Evolutionary conservation across 2,113 vertebrate species (phyloP).

Genomic region (Tachysurus fulvidraco): DNA sequence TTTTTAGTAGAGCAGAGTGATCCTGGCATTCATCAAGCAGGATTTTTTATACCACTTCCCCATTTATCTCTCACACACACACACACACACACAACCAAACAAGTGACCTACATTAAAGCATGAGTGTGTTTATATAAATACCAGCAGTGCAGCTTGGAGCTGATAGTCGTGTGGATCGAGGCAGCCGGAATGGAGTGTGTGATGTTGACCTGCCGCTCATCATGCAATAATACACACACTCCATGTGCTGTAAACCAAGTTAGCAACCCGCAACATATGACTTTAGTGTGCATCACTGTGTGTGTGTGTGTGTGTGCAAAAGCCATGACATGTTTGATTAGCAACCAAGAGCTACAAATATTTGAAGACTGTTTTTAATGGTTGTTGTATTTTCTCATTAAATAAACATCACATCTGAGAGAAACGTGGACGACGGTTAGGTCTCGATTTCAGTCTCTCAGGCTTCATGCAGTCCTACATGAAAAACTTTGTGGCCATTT

Average conservation of each 20-base stretch:
- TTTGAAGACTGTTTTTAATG: not conserved
- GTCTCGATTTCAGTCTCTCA: not conserved
- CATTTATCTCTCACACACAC: not conserved
- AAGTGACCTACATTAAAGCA: not conserved
- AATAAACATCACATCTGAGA: not conserved
- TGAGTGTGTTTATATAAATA: conserved; percentile 16
- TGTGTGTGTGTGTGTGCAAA: conserved; percentile 10
- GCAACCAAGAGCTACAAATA: not conserved
- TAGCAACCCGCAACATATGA: not conserved
- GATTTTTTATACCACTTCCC: conserved; percentile 1
- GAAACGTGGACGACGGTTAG: not conserved
- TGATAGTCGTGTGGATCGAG: conserved; percentile 38
- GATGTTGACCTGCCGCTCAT: conserved; percentile 5
- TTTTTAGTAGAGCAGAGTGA: conserved; percentile 14
- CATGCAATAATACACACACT: conserved; percentile 3
- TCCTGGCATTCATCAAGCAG: conserved; percentile 28
- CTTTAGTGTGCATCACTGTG: not conserved
- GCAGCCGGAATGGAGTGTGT: not conserved
- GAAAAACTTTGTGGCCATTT: not conserved
- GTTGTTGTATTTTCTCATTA: not conserved
- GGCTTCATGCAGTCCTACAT: not conserved
- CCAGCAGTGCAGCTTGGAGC: conserved; percentile 12
- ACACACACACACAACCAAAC: conserved; percentile 27
- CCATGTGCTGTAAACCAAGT: not conserved
- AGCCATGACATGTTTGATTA: conserved; percentile 9